Base-by-base conservation (phyloP, 2,797 vertebrate species). In the Molossus alvarezi region DNA sequence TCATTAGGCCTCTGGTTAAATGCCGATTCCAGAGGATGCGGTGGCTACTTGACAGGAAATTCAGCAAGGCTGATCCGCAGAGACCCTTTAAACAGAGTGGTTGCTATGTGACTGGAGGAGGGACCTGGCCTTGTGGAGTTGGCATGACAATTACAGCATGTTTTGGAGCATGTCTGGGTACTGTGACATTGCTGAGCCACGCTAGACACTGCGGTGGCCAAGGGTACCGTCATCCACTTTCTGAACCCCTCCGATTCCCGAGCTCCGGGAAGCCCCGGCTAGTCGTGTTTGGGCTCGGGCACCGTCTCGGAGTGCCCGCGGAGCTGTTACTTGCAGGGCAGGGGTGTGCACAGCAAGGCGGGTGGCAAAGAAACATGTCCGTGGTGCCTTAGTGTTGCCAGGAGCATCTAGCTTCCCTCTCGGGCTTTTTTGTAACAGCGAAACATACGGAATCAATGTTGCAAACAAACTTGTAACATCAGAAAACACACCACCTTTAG, bases 371-470 rank as follows among this genome's bases (percentile, higher is more conserved):
- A 87, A 69, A 48, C 0, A 11, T 15, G 2, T 75, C 53, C 96
- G 96, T 90, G 73, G 76, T 27, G 33, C 64, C 60, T 95, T 3
- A 76, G 37, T 90, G 92, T 95, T 81, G 60, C 95, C 82, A 71
- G 86, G 37, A 91, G 79, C 79, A 84, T 96, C 97, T 97, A 89
- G 91, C 95, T 97, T 97, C 95, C 94, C 95, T 87, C 33, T 6
- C 91, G 95, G 98, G 94, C 95, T 97, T 97, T 98, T 96, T 96
- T 67, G 96, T 98, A 98, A 98, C 96, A 98, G 71, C 94, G 96
- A 97, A 97, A 97, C 98, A 98, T 97, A 96, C 23, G 97, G 97
- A 98, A 97, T 91, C 97, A 94, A 97, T 97, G 98, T 98, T 97
- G 97, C 97, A 97, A 97, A 96, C 90, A 95, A 97, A 97, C 96